Evolutionary conservation across 2,888 invertebrate species (phyloP), one percentile per base, ranked within the genome.

Genomic region (Branchellion lobata): DNA sequence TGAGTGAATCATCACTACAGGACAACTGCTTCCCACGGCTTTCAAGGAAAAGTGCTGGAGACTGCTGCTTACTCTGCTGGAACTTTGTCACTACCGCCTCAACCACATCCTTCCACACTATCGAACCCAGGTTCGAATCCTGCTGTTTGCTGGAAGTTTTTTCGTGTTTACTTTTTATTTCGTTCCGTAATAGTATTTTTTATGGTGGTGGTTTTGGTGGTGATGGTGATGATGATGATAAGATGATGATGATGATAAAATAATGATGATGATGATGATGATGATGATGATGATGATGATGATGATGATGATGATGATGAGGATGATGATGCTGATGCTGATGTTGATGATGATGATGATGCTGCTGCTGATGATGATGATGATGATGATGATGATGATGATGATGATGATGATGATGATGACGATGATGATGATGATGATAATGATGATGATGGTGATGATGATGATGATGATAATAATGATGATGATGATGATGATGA

Each of bases 81-180:
- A 97, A 88, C 96, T 97, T 5, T 57, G 24, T n/a, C 61, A 94
- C 81, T 96, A 96, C 87, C 91, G 97, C 71, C 92, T 97, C 88
- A 96, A 96, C 87, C 96, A 97, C 87, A 95, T 96, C 83, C 96
- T 95, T 85, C 95, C 96, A 0, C 95, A 96, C 88, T 97, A 96
- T 88, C 90, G 96, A 78, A 31, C 31, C 21, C 71, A 69, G 33
- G 71, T 33, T 24, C n/a, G 8, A 14, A 29, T 65, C n/a, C n/a
- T n/a, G n/a, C n/a, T n/a, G n/a, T n/a, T n/a, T n/a, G n/a, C 53
- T 14, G 53, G 53, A 14, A 51, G 14, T 21, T 21, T 14, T 14
- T 21, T 51, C 14, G 14, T 51, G 53, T 51, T 51, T 51, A 51
- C 14, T 51, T 51, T 14, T 14, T 21, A 14, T 51, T 14, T 14